Base-by-base conservation (phyloP, 2,888 invertebrate genomes). In the Acheta domesticus region DNA sequence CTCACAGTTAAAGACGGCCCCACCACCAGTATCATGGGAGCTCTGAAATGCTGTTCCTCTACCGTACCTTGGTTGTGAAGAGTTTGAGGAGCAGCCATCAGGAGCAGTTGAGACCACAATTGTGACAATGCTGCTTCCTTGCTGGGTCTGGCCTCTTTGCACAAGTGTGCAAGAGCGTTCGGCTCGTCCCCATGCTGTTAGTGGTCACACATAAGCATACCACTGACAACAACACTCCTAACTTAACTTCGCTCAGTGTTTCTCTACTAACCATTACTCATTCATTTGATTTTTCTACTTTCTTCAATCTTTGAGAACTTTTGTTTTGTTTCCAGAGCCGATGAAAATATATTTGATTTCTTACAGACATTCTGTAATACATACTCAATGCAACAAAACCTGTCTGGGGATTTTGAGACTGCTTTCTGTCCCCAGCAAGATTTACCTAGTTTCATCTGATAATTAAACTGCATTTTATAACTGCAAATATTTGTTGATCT, bases 141-240 rank as follows among this genome's bases (percentile, higher is more conserved):
- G 83, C 80, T 83, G 80, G 77, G 83, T 82, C 77, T 84, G 83
- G 81, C 84, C 81, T 80, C 83, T 83, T 80, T 83, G 80, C 84
- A 83, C 80, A 85, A 82, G 77, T 83, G 83, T n/a, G 84, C 82
- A 80, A 84, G 83, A 80, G 88, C 86, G 84, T 86, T 87, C 85
- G 86, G 86, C 86, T 87, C 87, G 86, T 86, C 86, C 86, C 89
- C 91, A 89, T 91, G 91, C 91, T 91, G 90, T 91, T 90, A 91
- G 91, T 90, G 88, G 85, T 86, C 80, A 86, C 85, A 86, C 83
- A 84, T 83, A 82, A 83, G 80, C 80, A 80, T 76, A 50, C 76
- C 77, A 80, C 48, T 49, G 74, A 49, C 77, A 80, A 48, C 23
- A 78, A 49, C 23, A n/a, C 76, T 21, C 49, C 73, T 14, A 73